A percentile compares a stretch with the other conserved stretches of the same genome.
Conservation (phyloP, 2,888 invertebrate genomes). For the Melipona bicolor region DNA sequence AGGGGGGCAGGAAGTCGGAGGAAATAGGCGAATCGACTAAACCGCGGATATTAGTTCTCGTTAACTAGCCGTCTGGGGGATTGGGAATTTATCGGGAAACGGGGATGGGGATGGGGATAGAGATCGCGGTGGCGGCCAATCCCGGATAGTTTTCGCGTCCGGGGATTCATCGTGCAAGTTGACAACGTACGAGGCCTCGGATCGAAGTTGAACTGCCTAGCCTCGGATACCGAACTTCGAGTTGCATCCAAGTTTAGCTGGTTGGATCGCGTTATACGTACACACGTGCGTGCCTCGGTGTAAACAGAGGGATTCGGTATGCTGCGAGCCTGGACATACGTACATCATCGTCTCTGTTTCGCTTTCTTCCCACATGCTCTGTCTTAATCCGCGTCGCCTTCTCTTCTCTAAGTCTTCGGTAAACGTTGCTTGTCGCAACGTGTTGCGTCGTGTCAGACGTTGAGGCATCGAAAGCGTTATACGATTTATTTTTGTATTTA, state of each 20-base stretch:
- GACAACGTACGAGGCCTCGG: slow-evolving; percentile 24
- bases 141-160: slow-evolving; percentile 33
- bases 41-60: slow-evolving; percentile 32
- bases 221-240: slow-evolving; percentile 43
- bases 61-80: slow-evolving; percentile 29
- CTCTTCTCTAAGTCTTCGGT: no score
- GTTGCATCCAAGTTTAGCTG: slow-evolving; percentile 51
- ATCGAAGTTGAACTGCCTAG: slow-evolving; percentile 41
- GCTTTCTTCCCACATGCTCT: background rate
- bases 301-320: slow-evolving; percentile 28
- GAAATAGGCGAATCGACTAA: slow-evolving; percentile 6
- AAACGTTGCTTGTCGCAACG: no score
- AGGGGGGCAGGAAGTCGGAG: background rate
- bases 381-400: background rate
- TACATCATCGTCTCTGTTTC: background rate
- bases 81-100: slow-evolving; percentile 20
- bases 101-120: background rate
- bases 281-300: slow-evolving; percentile 31
- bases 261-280: slow-evolving; percentile 25
- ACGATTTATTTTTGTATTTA: no score
- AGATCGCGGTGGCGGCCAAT: background rate
- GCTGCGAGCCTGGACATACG: background rate
- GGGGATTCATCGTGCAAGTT: slow-evolving; percentile 38
- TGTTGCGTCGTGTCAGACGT: no score
- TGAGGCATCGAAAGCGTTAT: no score